A percentile compares a stretch with the other conserved stretches of the same genome.
Evolutionary conservation across 2,888 invertebrate species (phyloP).

Genomic region (Drosophila affinis): DNA sequence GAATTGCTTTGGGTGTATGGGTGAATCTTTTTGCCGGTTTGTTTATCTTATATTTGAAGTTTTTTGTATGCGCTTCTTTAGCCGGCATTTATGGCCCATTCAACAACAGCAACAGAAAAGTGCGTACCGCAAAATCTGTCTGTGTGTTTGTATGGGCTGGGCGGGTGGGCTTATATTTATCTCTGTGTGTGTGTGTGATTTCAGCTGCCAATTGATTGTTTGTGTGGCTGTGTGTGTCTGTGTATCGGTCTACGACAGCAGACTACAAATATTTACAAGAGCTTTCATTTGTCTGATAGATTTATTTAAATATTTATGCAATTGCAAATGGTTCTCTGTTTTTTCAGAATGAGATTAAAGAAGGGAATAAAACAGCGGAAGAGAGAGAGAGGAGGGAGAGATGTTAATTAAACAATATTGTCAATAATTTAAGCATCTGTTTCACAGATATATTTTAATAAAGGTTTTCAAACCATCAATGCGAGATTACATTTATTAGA

Average conservation of each 20-base stretch:
- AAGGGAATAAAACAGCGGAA: no score
- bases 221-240: conserved; percentile 12
- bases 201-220: conserved; percentile 44
- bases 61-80: conserved; percentile 44
- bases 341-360: neutral
- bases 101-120: conserved; percentile 41
- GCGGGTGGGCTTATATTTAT: conserved; percentile 3
- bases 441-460: no score
- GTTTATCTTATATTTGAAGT: conserved; percentile 58
- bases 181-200: conserved; percentile 15
- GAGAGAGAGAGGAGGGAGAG: no score
- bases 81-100: conserved; percentile 44
- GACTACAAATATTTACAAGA: conserved; percentile 51
- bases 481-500: no score
- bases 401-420: no score
- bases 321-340: conserved; percentile 10
- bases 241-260: conserved; percentile 27
- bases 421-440: no score
- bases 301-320: conserved; percentile 44
- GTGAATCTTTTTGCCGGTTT: conserved; percentile 51
- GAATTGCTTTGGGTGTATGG: conserved; percentile 20
- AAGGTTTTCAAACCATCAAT: no score
- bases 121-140: conserved; percentile 15
- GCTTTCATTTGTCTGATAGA: conserved; percentile 38
- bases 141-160: neutral